phyloP scores from a whole-genome alignment of 2,888 invertebrate species.

The Xestia c-nigrum region DNA sequence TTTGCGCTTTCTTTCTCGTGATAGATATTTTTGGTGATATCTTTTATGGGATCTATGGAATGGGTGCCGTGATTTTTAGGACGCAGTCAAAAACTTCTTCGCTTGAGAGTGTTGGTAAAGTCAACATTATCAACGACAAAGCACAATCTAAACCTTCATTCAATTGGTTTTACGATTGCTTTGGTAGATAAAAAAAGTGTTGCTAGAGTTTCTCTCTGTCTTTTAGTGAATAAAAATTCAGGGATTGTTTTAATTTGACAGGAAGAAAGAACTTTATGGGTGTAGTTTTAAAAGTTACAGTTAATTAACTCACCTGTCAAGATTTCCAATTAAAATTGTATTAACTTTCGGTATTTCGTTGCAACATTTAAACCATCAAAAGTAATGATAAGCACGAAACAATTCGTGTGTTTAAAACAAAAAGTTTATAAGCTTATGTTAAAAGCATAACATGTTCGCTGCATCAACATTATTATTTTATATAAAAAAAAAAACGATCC shows the following conservation, averaged over 20 bases:
- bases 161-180: background rate
- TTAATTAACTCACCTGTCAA: background rate
- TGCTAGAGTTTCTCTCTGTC: background rate
- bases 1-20: constrained; percentile 25
- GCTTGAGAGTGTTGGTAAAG: background rate
- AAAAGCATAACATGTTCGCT: constrained; percentile 83
- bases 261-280: background rate
- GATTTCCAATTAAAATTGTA: background rate
- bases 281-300: background rate
- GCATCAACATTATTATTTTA: constrained; percentile 80
- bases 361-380: constrained; percentile 37
- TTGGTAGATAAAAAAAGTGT: background rate
- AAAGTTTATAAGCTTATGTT: constrained; percentile 70
- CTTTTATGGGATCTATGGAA: constrained; percentile 20
- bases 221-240: too few relatives aligned
- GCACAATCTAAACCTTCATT: background rate
- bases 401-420: constrained; percentile 49
- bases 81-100: too few relatives aligned
- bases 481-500: constrained; percentile 73
- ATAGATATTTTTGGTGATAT: constrained; percentile 26
- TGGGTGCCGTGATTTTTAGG: background rate
- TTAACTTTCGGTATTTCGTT: background rate
- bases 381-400: constrained; percentile 44
- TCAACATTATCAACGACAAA: background rate
- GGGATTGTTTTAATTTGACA: background rate